These are phyloP conservation scores for Zhengitettix transpicula DNA, from an alignment of 2,888 invertebrate genomes.

Conservation along the genomic window DNA sequence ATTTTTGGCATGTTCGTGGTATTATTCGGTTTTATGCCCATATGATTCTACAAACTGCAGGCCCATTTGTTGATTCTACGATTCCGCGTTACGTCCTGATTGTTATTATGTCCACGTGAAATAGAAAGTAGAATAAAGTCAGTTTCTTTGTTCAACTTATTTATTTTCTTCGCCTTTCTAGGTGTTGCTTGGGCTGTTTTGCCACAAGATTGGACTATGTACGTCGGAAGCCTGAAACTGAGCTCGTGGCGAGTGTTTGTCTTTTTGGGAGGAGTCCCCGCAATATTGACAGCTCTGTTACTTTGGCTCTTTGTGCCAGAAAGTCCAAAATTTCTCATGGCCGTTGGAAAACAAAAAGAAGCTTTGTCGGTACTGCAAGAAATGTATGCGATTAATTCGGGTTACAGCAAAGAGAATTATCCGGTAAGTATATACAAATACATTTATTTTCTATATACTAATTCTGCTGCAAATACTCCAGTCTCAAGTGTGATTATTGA, in stretches of 20 bases:
- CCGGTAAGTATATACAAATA: conserved; percentile 3
- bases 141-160: no score
- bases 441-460: no score
- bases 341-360: conserved; percentile 18
- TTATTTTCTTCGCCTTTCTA: not conserved
- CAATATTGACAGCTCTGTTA: conserved; percentile 20
- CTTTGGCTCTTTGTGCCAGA: conserved; percentile 20
- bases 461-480: no score
- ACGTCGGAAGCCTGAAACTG: conserved; percentile 13
- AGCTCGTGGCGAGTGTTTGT: conserved; percentile 25
- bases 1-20: no score
- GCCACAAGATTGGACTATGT: conserved; percentile 19
- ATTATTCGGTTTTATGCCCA: no score
- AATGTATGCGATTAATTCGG: conserved; percentile 16
- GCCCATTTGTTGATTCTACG: no score
- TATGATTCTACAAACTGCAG: no score
- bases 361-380: conserved; percentile 18
- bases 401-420: conserved; percentile 3
- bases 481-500: no score
- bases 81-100: no score
- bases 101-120: no score
- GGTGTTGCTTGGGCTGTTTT: conserved; percentile 22
- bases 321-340: conserved; percentile 23
- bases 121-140: no score
- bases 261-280: conserved; percentile 22